Conservation (phyloP, 64 coral and sea anemone species). For the Platygyra sinensis region DNA sequence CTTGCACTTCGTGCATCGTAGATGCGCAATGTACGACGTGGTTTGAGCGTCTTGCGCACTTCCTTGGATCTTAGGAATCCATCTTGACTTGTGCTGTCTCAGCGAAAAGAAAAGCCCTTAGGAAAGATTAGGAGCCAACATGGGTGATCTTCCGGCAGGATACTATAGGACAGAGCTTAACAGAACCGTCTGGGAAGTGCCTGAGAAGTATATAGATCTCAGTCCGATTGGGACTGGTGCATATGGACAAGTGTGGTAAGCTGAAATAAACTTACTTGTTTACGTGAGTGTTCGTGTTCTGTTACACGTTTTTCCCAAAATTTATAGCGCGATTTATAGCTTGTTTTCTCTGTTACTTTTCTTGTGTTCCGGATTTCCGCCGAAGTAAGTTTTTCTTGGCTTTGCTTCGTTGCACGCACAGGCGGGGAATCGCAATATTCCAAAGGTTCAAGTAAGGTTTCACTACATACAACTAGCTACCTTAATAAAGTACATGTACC, state of each 20-base stretch:
- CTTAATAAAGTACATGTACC: too few relatives aligned
- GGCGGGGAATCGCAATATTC: too few relatives aligned
- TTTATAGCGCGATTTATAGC: background rate
- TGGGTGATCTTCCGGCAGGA: conserved; percentile 70
- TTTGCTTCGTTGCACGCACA: conserved; percentile 1
- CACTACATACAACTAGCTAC: too few relatives aligned
- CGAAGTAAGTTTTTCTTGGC: background rate
- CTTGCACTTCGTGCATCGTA: background rate
- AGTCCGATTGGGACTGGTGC: conserved; percentile 94
- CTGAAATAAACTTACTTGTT: too few relatives aligned
- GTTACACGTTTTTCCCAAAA: background rate
- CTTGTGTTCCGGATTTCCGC: background rate
- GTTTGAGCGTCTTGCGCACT: conserved; percentile 17
- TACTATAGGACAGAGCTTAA: conserved; percentile 86
- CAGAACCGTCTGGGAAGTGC: conserved; percentile 96
- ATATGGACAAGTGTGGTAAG: conserved; percentile 97
- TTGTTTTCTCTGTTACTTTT: background rate
- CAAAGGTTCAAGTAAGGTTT: too few relatives aligned
- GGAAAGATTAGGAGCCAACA: too few relatives aligned
- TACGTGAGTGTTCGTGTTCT: background rate
- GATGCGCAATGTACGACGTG: background rate
- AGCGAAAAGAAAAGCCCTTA: background rate
- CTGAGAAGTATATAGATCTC: conserved; percentile 80
- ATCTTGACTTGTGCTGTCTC: background rate
- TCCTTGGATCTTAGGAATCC: background rate